A percentile compares a stretch with the other conserved stretches of the same genome.
These are phyloP conservation scores for Jacana jacana DNA, from an alignment of 2,113 vertebrate species.

Conservation along the genomic window DNA sequence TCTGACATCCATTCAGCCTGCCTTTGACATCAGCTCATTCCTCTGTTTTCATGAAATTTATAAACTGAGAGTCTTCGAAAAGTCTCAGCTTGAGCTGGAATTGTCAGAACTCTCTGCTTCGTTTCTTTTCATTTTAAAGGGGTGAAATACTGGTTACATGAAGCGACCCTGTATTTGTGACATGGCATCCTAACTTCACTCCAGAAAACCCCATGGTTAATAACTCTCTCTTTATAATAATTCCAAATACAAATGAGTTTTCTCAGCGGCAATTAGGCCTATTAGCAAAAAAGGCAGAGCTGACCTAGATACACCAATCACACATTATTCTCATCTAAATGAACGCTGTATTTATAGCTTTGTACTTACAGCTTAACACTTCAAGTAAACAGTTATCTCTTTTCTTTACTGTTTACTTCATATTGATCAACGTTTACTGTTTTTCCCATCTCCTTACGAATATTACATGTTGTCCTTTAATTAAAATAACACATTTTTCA, in stretches of 20 bases:
- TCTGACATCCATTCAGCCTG: neutral
- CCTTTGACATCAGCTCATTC: accelerated
- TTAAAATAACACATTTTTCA: neutral
- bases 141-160: accelerated
- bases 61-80: neutral
- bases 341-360: neutral
- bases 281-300: constrained; percentile 1
- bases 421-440: neutral
- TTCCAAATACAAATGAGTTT: constrained; percentile 7
- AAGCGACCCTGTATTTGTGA: neutral
- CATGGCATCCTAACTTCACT: neutral
- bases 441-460: neutral
- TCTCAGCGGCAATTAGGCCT: constrained; percentile 21
- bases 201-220: neutral
- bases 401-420: neutral
- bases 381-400: neutral
- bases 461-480: neutral
- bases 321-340: neutral
- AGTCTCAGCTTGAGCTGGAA: neutral
- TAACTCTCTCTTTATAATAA: neutral
- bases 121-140: neutral
- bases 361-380: neutral
- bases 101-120: neutral
- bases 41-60: neutral
- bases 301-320: constrained; percentile 21